Evolutionary conservation across 1,140 invertebrate species (phyloP).

Genomic region (Anastrepha ludens): DNA sequence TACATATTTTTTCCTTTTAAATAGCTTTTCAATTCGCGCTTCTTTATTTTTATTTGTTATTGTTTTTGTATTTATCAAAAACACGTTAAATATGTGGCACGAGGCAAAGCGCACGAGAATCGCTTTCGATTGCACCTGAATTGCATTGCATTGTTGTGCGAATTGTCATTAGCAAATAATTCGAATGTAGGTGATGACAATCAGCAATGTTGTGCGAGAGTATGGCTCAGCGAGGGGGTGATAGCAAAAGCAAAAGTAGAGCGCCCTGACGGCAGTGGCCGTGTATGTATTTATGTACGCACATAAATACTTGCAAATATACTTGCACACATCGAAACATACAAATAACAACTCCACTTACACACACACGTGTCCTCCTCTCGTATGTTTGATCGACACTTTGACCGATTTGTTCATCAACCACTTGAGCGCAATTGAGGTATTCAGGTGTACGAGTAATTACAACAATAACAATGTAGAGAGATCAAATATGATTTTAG

Average conservation of each 20-base stretch:
- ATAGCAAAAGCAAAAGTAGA: constrained; percentile 19
- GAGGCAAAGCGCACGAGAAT: constrained; percentile 32
- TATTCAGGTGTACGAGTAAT: background rate
- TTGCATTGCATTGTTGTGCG: constrained; percentile 45
- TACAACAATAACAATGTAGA: no score
- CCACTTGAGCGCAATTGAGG: constrained; percentile 19
- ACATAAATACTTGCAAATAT: background rate
- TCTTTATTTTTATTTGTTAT: background rate
- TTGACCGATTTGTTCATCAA: constrained; percentile 23
- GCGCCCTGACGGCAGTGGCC: background rate
- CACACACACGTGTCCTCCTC: background rate
- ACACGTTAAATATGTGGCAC: constrained; percentile 30
- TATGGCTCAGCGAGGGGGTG: background rate
- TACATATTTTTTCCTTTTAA: background rate
- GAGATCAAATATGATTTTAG: no score
- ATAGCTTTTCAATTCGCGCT: constrained; percentile 10
- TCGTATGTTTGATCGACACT: background rate
- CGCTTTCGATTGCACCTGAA: constrained; percentile 44
- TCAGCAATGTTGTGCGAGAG: background rate
- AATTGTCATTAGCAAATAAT: constrained; percentile 25
- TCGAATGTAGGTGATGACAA: constrained; percentile 21
- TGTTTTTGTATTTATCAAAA: constrained; percentile 27
- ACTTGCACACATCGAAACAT: background rate
- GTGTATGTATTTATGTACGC: background rate
- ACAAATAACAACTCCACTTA: background rate